These are phyloP conservation scores for Thunnus albacares DNA, from an alignment of 2,797 vertebrate genomes.

Conservation along the genomic window DNA sequence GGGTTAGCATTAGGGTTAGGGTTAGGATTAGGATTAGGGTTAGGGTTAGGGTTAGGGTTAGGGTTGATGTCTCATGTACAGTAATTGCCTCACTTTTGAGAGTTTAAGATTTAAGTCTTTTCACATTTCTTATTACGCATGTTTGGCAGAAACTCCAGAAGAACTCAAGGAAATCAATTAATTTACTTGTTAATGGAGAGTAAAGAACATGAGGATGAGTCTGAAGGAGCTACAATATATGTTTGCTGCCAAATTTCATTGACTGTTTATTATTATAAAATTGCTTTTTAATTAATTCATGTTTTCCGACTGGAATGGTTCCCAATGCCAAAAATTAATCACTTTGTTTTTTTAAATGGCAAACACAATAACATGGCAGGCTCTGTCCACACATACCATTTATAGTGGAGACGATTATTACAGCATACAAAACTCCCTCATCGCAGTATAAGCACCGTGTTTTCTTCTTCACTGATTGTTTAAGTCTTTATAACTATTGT, in stretches of 20 bases:
- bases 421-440: no score
- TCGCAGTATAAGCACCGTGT: background rate
- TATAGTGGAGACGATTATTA: background rate
- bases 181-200: constrained; percentile 1
- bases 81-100: background rate
- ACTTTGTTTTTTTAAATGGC: background rate
- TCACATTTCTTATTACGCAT: background rate
- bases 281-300: constrained; percentile 27
- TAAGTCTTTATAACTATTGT: background rate
- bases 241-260: constrained; percentile 1
- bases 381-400: background rate
- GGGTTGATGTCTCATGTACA: background rate
- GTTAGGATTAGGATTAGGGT: no score
- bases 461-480: background rate
- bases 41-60: no score
- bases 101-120: background rate
- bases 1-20: no score
- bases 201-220: background rate
- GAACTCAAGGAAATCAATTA: background rate
- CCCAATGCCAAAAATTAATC: constrained; percentile 4
- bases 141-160: background rate
- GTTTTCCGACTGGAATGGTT: constrained; percentile 11
- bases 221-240: background rate
- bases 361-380: background rate
- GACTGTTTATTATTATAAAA: constrained; percentile 15